Evolutionary conservation across 2,888 invertebrate species (phyloP).

Genomic region (Callosobruchus maculatus): DNA sequence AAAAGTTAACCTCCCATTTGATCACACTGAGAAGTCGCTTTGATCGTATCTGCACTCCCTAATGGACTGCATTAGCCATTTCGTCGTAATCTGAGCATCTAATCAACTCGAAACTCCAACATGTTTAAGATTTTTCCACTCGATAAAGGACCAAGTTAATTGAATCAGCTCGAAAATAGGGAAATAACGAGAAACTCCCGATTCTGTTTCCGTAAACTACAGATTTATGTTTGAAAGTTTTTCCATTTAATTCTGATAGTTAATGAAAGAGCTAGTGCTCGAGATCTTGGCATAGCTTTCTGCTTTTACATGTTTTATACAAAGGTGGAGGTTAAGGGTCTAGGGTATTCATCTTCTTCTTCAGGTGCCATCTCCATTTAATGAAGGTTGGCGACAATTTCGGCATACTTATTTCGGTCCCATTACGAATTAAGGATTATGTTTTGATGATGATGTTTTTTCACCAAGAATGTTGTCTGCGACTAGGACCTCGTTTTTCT

Average conservation of each 20-base stretch:
- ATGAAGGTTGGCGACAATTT: no score
- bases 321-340: background rate
- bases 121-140: background rate
- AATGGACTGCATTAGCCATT: background rate
- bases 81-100: background rate
- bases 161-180: background rate
- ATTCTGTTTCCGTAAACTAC: background rate
- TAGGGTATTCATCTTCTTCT: no score
- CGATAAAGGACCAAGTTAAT: background rate
- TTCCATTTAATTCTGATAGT: slow-evolving; percentile 39
- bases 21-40: no score
- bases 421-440: no score
- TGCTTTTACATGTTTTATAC: background rate
- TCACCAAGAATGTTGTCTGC: no score
- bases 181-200: background rate
- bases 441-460: no score
- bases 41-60: background rate
- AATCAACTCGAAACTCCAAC: background rate
- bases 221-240: slow-evolving; percentile 41
- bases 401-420: no score
- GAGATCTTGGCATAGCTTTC: slow-evolving; percentile 13
- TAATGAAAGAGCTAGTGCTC: slow-evolving; percentile 30
- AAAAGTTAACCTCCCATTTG: no score
- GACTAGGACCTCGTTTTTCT: no score
- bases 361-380: no score